phyloP scores from a whole-genome alignment of 2,113 vertebrate genomes.

The Halcyon senegalensis region DNA sequence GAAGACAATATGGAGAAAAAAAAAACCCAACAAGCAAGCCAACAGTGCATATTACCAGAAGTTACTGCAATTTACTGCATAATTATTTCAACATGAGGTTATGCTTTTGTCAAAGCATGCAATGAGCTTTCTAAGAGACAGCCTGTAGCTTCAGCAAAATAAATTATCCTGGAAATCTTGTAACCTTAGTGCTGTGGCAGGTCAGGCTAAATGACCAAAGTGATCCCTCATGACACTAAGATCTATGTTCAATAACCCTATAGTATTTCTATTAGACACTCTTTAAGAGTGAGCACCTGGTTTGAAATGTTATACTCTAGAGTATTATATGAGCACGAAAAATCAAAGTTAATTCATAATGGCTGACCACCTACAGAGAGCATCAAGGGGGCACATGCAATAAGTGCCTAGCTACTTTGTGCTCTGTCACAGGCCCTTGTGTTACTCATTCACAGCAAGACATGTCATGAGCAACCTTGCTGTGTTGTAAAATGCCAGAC shows the following conservation, averaged over 20 bases:
- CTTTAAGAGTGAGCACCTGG: background rate
- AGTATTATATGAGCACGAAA: background rate
- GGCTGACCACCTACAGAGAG: background rate
- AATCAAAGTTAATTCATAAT: background rate
- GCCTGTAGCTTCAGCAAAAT: background rate
- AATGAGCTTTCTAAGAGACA: background rate
- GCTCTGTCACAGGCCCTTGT: background rate
- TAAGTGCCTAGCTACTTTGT: background rate
- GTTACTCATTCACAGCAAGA: background rate
- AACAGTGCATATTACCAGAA: background rate
- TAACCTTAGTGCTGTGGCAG: background rate
- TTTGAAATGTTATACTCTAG: background rate
- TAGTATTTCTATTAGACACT: background rate
- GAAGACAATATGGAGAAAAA: background rate
- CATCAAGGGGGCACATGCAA: background rate
- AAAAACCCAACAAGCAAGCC: too few species aligned
- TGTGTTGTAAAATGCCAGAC: background rate
- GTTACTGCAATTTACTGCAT: background rate
- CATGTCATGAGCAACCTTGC: fast-evolving
- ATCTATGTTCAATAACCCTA: background rate
- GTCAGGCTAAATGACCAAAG: background rate
- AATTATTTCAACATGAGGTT: background rate
- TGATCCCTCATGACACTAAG: background rate
- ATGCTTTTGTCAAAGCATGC: background rate
- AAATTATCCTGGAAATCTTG: background rate